phyloP scores from a whole-genome alignment of 2,113 vertebrate genomes.

The Sinosuthora webbiana region DNA sequence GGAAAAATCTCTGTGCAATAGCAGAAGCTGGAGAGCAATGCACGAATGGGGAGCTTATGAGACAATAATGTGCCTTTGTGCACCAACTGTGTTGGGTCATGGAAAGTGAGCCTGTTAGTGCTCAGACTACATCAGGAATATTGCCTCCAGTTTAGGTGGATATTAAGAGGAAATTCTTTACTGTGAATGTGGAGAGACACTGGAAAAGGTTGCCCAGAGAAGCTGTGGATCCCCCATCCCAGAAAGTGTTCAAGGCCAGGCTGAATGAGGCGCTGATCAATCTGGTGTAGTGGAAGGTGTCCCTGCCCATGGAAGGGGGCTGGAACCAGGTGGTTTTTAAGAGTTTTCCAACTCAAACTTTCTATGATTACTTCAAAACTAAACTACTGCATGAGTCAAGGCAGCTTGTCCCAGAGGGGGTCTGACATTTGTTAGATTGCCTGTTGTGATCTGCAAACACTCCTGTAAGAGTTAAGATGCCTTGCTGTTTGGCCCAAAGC shows the following conservation, averaged over 20 bases:
- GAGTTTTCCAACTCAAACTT: not conserved
- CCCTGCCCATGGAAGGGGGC: not conserved
- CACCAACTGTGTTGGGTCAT: not conserved
- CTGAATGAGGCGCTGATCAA: rapidly evolving
- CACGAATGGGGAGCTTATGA: not conserved
- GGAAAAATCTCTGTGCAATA: not conserved
- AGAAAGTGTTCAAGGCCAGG: no score
- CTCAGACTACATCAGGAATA: not conserved
- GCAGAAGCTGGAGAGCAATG: not conserved
- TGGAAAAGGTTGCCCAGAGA: not conserved
- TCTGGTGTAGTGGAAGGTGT: not conserved
- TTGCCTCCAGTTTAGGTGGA: not conserved
- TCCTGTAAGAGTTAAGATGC: not conserved
- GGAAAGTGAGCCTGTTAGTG: not conserved
- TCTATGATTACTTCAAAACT: not conserved
- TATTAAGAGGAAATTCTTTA: not conserved
- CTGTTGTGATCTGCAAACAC: not conserved
- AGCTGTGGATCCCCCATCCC: not conserved
- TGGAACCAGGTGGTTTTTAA: not conserved
- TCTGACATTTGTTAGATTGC: not conserved
- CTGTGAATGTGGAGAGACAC: not conserved
- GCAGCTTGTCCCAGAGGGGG: not conserved
- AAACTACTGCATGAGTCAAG: not conserved
- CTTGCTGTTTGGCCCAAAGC: not conserved
- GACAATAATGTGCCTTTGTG: not conserved